Conservation (phyloP, 2,113 vertebrate species). For the Chaenogobius annularis region DNA sequence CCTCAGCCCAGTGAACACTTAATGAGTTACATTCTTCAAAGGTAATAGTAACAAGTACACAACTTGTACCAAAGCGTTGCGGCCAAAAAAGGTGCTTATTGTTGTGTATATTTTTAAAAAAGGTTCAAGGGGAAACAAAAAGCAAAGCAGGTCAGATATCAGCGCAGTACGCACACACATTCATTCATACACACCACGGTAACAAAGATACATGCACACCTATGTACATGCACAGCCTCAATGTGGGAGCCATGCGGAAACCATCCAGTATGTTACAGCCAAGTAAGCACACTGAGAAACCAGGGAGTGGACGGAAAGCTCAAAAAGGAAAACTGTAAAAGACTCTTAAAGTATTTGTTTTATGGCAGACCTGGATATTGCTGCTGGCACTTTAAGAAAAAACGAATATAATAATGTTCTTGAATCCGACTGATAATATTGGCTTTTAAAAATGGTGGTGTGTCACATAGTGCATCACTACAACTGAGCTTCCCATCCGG, state of each 20-base stretch:
- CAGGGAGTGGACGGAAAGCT: conserved; percentile 32
- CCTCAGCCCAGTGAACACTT: conserved; percentile 29
- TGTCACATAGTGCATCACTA: conserved; percentile 5
- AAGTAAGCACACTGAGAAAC: conserved; percentile 38
- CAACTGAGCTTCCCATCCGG: conserved; percentile 11
- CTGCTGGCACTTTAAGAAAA: conserved; percentile 37
- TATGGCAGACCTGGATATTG: conserved; percentile 28
- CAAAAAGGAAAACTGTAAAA: background rate
- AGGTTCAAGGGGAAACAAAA: conserved; percentile 4
- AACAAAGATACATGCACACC: conserved; percentile 35
- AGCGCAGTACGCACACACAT: conserved; percentile 18
- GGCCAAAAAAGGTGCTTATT: conserved; percentile 72
- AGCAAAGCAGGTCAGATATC: conserved; percentile 25
- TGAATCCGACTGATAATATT: conserved; percentile 4
- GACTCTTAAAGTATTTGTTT: conserved; percentile 7
- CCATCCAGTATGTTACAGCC: conserved; percentile 24
- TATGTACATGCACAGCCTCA: conserved; percentile 41
- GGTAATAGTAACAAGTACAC: conserved; percentile 43
- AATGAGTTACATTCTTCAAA: conserved; percentile 60
- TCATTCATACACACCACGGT: conserved; percentile 18
- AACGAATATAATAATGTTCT: conserved; percentile 8
- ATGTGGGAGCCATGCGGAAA: conserved; percentile 29
- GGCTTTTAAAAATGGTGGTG: conserved; percentile 9
- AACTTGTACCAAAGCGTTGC: conserved; percentile 41
- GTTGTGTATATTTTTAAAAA: background rate